Base-by-base conservation (phyloP, 2,888 invertebrate genomes). In the Coelinius sp. region DNA sequence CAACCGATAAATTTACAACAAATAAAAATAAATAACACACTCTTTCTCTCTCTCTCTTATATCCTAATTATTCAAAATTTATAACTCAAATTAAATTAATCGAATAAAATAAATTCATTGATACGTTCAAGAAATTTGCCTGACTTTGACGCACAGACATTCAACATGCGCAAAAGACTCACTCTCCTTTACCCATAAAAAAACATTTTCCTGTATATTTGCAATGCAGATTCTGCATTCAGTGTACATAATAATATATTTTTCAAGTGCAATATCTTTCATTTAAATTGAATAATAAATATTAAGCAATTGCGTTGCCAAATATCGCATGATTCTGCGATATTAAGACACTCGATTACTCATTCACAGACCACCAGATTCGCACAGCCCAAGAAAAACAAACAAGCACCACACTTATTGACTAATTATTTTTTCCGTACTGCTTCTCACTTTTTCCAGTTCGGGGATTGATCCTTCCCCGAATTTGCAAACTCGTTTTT, bases 1-100 rank as follows among this genome's bases (percentile, higher is more conserved):
- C 87, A 87, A 87, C 86, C 87, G 85, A 86, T 86, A 86, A 87
- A 87, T 85, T 86, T 83, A 85, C 87, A 87, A 87, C 87, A 86
- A 86, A 87, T 87, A 87, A 87, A 87, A 87, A 87, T 87, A 87
- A 87, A 87, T 87, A 87, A 87, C 87, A 87, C 86, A 59, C 59
- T 59, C 59, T 59, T 25, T 25, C 59, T 59, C 59, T 86, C 85
- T 86, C 83, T 46, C 56, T 27, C 31, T 56, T 31, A 12, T 27
- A 59, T 35, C 1, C 31, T 86, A 86, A 86, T 79, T 77, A 77
- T 74, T 73, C 71, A 76, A 75, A 59, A 59, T 76, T 5, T 69
- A 71, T 75, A 76, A 75, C 76, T 76, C 77, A 77, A 75, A 77
- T 59, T 17, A 59, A 59, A 73, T 68, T 75, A 76, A 71, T 76